A percentile compares a stretch with the other conserved stretches of the same genome.
phyloP scores from a whole-genome alignment of 2,888 invertebrate species.

The Dilophus febrilis region DNA sequence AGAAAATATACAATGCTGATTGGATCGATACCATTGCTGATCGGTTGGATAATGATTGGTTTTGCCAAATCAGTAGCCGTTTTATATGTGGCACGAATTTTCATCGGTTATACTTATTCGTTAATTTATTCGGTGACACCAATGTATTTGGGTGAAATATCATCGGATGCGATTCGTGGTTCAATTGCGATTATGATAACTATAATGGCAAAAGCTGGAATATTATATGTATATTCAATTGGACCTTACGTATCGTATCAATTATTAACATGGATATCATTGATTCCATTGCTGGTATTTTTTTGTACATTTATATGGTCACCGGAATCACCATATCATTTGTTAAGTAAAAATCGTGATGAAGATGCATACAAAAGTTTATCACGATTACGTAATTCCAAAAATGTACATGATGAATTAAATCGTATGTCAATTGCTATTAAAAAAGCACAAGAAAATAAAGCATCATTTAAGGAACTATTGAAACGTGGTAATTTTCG shows the following conservation, averaged over 20 bases:
- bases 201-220: slow-evolving; percentile 38
- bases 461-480: slow-evolving; percentile 33
- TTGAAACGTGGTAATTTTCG: slow-evolving; percentile 34
- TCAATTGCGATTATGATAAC: slow-evolving; percentile 42
- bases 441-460: slow-evolving; percentile 36
- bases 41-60: slow-evolving; percentile 47
- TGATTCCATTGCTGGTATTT: slow-evolving; percentile 37
- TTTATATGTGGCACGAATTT: slow-evolving; percentile 39
- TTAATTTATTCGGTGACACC: slow-evolving; percentile 41
- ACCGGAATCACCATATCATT: slow-evolving; percentile 49
- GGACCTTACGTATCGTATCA: slow-evolving; percentile 41
- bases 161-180: slow-evolving; percentile 39
- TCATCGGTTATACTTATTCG: slow-evolving; percentile 45
- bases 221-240: slow-evolving; percentile 40
- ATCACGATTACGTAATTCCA: slow-evolving; percentile 36
- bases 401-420: slow-evolving; percentile 36
- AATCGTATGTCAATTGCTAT: slow-evolving; percentile 38
- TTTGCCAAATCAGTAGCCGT: slow-evolving; percentile 37
- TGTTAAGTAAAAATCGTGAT: slow-evolving; percentile 33
- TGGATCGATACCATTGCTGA: slow-evolving; percentile 39
- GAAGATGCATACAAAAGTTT: slow-evolving; percentile 37
- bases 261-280: slow-evolving; percentile 36
- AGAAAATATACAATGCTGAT: slow-evolving; percentile 43
- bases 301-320: slow-evolving; percentile 38
- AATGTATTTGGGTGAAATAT: slow-evolving; percentile 44